These are phyloP conservation scores for Ectropis grisescens DNA, from an alignment of 1,140 invertebrate species.

Conservation along the genomic window DNA sequence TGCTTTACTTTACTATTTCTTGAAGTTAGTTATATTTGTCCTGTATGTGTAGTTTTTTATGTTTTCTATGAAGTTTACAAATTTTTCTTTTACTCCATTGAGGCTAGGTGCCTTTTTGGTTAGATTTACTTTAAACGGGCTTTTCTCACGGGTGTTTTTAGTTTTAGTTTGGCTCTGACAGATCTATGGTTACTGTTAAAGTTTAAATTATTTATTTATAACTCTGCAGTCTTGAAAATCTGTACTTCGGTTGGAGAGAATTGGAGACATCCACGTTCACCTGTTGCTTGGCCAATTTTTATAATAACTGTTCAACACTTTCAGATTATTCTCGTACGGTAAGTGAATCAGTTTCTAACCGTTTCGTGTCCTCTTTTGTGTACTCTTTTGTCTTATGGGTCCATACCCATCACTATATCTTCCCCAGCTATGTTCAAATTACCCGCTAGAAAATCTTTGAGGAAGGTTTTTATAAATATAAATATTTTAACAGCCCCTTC, in stretches of 20 bases:
- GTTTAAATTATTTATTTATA: background rate
- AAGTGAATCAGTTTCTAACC: constrained; percentile 2
- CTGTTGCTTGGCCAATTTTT: constrained; percentile 2
- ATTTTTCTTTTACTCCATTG: too few relatives aligned
- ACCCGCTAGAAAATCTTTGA: too few relatives aligned
- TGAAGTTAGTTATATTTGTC: too few relatives aligned
- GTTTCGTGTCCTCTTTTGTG: background rate
- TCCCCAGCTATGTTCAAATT: too few relatives aligned
- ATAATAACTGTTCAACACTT: background rate
- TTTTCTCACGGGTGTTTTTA: too few relatives aligned
- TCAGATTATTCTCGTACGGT: constrained; percentile 2
- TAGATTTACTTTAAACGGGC: too few relatives aligned
- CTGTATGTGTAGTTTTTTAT: too few relatives aligned
- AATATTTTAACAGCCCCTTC: too few relatives aligned
- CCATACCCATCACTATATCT: background rate
- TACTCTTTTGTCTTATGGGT: background rate
- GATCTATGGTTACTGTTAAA: background rate
- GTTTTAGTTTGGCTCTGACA: background rate
- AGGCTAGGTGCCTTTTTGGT: too few relatives aligned
- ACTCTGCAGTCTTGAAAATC: background rate
- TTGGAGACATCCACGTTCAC: constrained; percentile 3
- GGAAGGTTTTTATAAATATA: too few relatives aligned
- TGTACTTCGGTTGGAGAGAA: background rate
- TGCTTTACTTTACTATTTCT: background rate
- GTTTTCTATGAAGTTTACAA: too few relatives aligned